A percentile compares a stretch with the other conserved stretches of the same genome.
phyloP scores from a whole-genome alignment of 2,797 vertebrate genomes.

The Adrianichthys oophorus region DNA sequence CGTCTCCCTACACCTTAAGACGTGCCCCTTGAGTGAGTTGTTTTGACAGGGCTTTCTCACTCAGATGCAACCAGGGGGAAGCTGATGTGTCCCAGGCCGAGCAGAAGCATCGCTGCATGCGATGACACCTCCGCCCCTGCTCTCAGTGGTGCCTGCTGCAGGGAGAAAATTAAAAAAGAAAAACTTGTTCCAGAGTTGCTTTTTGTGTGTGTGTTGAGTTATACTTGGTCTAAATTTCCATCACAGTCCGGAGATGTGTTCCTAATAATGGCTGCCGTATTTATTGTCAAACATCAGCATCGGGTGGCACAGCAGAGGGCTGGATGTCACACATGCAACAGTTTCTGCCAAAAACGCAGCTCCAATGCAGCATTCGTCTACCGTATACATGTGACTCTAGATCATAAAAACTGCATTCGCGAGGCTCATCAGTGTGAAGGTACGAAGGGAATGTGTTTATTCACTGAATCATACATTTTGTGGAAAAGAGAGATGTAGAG shows the following conservation, averaged over 20 bases:
- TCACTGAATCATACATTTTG: slow-evolving; percentile 41
- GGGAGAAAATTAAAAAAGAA: slow-evolving; percentile 19
- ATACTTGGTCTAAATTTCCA: slow-evolving; percentile 44
- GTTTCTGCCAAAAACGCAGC: slow-evolving; percentile 13
- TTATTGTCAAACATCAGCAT: slow-evolving; percentile 55
- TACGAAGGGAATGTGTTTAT: slow-evolving; percentile 44
- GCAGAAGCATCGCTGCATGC: slow-evolving; percentile 43
- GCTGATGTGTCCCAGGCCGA: slow-evolving; percentile 56
- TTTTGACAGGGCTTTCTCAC: slow-evolving; percentile 74
- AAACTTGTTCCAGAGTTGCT: slow-evolving; percentile 27
- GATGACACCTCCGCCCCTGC: slow-evolving; percentile 57
- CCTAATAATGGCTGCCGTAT: slow-evolving; percentile 52
- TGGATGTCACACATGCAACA: slow-evolving; percentile 15
- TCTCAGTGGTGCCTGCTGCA: slow-evolving; percentile 51
- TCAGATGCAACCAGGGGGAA: slow-evolving; percentile 57
- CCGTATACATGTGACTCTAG: slow-evolving; percentile 41
- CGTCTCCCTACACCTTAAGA: slow-evolving; percentile 52
- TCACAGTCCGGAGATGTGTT: slow-evolving; percentile 35
- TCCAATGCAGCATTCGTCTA: slow-evolving; percentile 42
- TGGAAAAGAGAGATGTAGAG: slow-evolving; percentile 43
- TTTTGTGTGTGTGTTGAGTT: slow-evolving; percentile 29
- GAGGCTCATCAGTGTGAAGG: slow-evolving; percentile 46
- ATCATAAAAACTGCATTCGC: slow-evolving; percentile 28
- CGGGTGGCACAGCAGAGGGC: slow-evolving; percentile 17
- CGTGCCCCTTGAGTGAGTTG: slow-evolving; percentile 52